phyloP scores from a whole-genome alignment of 1,140 invertebrate genomes.

The Araneus ventricosus region DNA sequence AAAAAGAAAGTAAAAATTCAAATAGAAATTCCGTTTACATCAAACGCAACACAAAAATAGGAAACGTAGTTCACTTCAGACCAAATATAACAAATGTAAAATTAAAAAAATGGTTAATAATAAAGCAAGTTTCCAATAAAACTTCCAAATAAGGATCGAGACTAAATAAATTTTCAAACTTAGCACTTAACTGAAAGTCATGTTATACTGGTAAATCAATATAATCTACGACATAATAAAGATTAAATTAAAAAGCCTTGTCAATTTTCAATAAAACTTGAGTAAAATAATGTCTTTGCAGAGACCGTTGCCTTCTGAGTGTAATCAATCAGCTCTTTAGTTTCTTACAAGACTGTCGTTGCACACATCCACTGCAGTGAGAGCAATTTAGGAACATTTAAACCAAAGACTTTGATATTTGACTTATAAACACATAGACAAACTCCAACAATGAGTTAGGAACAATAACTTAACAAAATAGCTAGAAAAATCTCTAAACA shows the following conservation, averaged over 20 bases:
- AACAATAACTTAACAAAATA: conserved; percentile 70
- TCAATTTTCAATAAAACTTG: conserved; percentile 37
- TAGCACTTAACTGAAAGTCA: not conserved
- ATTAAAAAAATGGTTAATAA: no score
- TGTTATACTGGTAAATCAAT: not conserved
- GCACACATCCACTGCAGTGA: not conserved
- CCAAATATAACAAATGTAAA: no score
- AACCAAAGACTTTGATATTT: conserved; percentile 75
- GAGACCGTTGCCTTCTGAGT: not conserved
- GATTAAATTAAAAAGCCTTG: no score
- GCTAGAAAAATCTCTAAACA: conserved; percentile 58
- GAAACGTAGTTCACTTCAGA: no score
- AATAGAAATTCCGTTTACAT: no score
- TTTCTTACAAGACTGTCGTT: not conserved
- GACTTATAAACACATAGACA: conserved; percentile 57
- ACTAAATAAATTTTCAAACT: not conserved
- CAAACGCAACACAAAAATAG: no score
- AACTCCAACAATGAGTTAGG: conserved; percentile 61
- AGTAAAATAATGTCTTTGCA: not conserved
- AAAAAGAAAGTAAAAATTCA: no score
- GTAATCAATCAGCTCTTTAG: not conserved
- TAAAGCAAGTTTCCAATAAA: no score
- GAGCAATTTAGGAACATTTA: conserved; percentile 71
- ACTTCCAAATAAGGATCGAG: not conserved
- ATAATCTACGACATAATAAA: no score